These are phyloP conservation scores for Calidris pugnax DNA, from an alignment of 2,113 vertebrate species.

Conservation along the genomic window DNA sequence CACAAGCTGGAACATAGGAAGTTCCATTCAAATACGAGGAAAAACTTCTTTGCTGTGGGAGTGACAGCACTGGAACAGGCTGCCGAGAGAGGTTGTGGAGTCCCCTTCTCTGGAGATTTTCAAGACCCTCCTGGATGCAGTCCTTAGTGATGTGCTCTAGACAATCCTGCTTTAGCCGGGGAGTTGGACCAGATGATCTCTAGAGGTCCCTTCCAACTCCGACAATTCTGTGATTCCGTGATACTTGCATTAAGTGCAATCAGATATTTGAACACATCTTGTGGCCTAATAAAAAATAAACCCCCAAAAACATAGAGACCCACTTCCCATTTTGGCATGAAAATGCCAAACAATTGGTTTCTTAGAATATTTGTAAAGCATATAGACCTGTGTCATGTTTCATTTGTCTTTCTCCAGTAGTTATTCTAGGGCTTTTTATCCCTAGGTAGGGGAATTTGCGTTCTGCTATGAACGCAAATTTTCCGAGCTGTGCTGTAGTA, in stretches of 20 bases:
- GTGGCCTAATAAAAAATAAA: not conserved
- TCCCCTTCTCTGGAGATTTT: too few relatives aligned
- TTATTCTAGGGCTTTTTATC: not conserved
- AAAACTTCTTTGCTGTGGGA: too few relatives aligned
- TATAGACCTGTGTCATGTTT: not conserved
- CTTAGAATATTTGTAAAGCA: not conserved
- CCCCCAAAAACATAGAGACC: not conserved
- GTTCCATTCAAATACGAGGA: too few relatives aligned
- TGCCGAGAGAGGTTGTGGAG: too few relatives aligned
- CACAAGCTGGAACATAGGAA: too few relatives aligned
- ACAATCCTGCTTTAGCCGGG: too few relatives aligned
- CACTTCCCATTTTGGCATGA: not conserved
- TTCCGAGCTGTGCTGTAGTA: not conserved
- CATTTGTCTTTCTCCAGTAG: not conserved
- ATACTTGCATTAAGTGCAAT: not conserved
- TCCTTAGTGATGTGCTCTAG: too few relatives aligned
- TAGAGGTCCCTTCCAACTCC: too few relatives aligned
- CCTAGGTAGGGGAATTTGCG: not conserved
- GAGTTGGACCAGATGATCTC: too few relatives aligned
- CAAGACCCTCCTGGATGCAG: too few relatives aligned
- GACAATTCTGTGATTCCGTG: too few relatives aligned
- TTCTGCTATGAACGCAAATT: not conserved
- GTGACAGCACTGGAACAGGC: too few relatives aligned
- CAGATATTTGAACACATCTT: not conserved
- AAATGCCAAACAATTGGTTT: not conserved